phyloP scores from a whole-genome alignment of 2,113 vertebrate genomes.

The Strigops habroptila region DNA sequence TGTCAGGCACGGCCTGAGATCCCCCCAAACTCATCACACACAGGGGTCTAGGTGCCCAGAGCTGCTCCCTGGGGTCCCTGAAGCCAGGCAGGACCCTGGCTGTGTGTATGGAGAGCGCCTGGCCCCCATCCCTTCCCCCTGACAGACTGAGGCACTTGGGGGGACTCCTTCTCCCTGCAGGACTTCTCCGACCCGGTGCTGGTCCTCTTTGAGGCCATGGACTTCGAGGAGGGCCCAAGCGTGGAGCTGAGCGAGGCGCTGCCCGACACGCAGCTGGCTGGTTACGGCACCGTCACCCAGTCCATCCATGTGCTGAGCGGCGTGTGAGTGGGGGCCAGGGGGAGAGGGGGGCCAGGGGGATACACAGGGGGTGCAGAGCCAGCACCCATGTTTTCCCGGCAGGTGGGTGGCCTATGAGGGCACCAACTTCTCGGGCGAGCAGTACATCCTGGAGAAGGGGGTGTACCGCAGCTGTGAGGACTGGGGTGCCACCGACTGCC shows the following conservation, averaged over 20 bases:
- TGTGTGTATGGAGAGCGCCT: accelerated
- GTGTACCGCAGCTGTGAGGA: constrained; percentile 89
- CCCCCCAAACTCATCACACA: background rate
- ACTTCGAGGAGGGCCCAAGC: constrained; percentile 76
- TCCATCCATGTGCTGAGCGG: constrained; percentile 90
- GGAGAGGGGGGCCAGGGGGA: accelerated
- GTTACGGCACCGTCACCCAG: constrained; percentile 72
- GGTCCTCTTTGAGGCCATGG: constrained; percentile 81
- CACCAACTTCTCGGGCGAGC: constrained; percentile 88
- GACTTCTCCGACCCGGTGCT: constrained; percentile 84
- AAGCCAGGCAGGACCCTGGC: background rate
- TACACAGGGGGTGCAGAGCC: accelerated
- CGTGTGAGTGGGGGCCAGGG: constrained; percentile 75
- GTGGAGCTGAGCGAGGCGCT: constrained; percentile 86
- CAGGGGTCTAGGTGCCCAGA: background rate
- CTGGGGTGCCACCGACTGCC: constrained; percentile 83
- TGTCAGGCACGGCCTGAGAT: accelerated
- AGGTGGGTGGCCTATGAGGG: constrained; percentile 94
- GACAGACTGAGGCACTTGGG: background rate
- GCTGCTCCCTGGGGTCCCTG: background rate
- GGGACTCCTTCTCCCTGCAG: constrained; percentile 61
- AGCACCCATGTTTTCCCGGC: background rate
- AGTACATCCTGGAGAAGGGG: constrained; percentile 93
- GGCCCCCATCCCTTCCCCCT: accelerated
- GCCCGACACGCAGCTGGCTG: constrained; percentile 80